These are phyloP conservation scores for Paedocypris micromegethes DNA, from an alignment of 2,797 vertebrate genomes.

Conservation along the genomic window DNA sequence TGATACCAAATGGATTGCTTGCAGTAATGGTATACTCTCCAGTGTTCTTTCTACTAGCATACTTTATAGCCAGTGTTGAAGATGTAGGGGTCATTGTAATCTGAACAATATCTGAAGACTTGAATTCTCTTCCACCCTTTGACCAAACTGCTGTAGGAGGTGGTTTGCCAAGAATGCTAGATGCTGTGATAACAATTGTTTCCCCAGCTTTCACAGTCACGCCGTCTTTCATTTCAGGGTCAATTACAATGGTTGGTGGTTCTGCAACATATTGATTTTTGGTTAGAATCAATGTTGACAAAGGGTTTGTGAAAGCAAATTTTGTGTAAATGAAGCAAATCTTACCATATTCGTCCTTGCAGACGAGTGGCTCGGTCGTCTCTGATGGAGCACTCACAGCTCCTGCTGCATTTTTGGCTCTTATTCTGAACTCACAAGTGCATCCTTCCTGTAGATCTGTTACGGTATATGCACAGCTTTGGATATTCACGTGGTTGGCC, in stretches of 20 bases:
- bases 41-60: constrained; percentile 91
- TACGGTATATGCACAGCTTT: constrained; percentile 89
- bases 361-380: constrained; percentile 81
- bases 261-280: constrained; percentile 68
- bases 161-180: constrained; percentile 92
- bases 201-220: constrained; percentile 89
- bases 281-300: constrained; percentile 7
- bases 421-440: constrained; percentile 92
- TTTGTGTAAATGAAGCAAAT: constrained; percentile 19
- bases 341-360: constrained; percentile 96
- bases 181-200: constrained; percentile 85
- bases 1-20: constrained; percentile 95
- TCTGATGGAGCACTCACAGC: constrained; percentile 93
- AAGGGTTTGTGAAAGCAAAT: constrained; percentile 9
- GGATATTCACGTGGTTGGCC: constrained; percentile 93
- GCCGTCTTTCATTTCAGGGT: constrained; percentile 90
- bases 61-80: constrained; percentile 87
- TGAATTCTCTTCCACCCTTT: constrained; percentile 91
- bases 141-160: constrained; percentile 91
- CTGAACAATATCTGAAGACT: constrained; percentile 83
- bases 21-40: constrained; percentile 95
- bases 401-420: constrained; percentile 92
- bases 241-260: constrained; percentile 88
- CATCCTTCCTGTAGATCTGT: constrained; percentile 85
- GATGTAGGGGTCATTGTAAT: constrained; percentile 85